A percentile compares a stretch with the other conserved stretches of the same genome.
phyloP scores from a whole-genome alignment of 2,888 invertebrate species.

The Sphinx pinastri region DNA sequence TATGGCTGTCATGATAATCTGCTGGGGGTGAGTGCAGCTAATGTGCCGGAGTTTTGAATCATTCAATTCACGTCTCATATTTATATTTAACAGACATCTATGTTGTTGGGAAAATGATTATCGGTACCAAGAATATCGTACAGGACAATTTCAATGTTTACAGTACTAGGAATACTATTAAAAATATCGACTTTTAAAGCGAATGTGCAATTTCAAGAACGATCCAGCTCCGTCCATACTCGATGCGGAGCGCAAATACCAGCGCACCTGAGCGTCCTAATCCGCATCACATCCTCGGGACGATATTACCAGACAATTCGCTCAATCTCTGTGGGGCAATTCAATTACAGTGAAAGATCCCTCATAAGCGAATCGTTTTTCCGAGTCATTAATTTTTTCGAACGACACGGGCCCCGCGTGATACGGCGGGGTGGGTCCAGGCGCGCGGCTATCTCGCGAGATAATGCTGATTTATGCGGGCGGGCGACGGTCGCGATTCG shows the following conservation, averaged over 20 bases:
- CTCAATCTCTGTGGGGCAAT: conserved; percentile 79
- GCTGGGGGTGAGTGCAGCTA: conserved; percentile 67
- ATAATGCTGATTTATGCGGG: conserved; percentile 84
- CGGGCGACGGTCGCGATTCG: conserved; percentile 80
- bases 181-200: neutral
- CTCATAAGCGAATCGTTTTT: conserved; percentile 85
- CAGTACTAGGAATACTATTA: neutral
- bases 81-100: conserved; percentile 11
- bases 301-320: conserved; percentile 68
- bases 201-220: neutral
- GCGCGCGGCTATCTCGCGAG: conserved; percentile 82
- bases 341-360: conserved; percentile 84
- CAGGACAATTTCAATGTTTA: neutral
- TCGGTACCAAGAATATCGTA: no score
- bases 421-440: conserved; percentile 78
- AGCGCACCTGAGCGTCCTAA: conserved; percentile 50
- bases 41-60: conserved; percentile 53
- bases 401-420: conserved; percentile 81
- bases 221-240: neutral
- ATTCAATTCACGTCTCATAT: conserved; percentile 2
- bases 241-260: conserved; percentile 5
- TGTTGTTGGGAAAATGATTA: neutral
- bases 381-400: conserved; percentile 84
- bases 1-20: conserved; percentile 77
- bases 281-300: conserved; percentile 55